Evolutionary conservation across 2,888 invertebrate genomes (phyloP).

Genomic region (Celastrina argiolus): DNA sequence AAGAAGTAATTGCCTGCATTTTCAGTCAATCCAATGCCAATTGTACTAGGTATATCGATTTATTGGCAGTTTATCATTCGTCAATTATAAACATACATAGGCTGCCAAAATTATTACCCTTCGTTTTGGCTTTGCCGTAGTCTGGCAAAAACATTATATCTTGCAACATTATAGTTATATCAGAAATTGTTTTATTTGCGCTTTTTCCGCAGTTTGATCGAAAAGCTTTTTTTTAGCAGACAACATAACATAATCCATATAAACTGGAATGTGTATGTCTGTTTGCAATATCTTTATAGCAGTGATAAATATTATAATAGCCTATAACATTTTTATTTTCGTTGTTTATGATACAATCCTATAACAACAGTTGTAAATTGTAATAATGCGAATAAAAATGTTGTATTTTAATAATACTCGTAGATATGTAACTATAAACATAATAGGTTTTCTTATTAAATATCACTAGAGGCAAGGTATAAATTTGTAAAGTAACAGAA

Average conservation of each 20-base stretch:
- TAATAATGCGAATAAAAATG: no score
- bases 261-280: neutral
- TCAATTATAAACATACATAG: neutral
- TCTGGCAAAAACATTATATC: no score
- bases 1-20: neutral
- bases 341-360: neutral
- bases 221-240: neutral
- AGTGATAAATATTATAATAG: neutral
- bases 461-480: no score
- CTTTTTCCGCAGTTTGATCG: neutral
- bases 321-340: neutral
- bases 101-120: no score
- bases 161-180: no score
- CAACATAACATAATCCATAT: neutral
- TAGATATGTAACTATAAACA: no score
- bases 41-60: neutral
- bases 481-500: no score
- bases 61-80: neutral
- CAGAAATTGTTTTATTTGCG: neutral
- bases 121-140: no score
- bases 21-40: neutral
- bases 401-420: no score
- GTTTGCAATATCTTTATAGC: constrained; percentile 20
- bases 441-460: no score
- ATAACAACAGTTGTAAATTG: neutral